These are phyloP conservation scores for Caenorhabditis brenneri DNA, from an alignment of 1,140 invertebrate genomes.

Conservation along the genomic window DNA sequence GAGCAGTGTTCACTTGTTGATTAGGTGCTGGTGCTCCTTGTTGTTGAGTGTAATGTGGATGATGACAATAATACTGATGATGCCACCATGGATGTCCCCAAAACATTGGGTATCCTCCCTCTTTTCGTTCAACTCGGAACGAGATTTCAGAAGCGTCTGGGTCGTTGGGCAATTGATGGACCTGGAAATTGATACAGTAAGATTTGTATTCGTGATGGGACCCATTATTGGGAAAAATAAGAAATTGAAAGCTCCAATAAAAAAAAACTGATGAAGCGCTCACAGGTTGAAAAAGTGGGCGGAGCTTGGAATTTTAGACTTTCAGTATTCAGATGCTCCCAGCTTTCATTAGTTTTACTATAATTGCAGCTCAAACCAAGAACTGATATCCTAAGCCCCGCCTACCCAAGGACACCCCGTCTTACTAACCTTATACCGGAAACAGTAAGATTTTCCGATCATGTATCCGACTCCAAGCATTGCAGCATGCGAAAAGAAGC, in stretches of 20 bases:
- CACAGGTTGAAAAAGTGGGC: no score
- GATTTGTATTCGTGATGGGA: no score
- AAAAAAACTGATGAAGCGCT: no score
- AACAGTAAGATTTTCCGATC: constrained; percentile 25
- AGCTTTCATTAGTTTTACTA: no score
- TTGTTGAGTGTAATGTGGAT: neutral
- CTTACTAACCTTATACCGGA: constrained; percentile 15
- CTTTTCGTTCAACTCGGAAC: constrained; percentile 2
- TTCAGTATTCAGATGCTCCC: no score
- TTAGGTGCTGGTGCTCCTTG: neutral
- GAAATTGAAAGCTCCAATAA: no score
- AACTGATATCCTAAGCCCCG: no score
- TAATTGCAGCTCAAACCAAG: no score
- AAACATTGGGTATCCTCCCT: neutral
- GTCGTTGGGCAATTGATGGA: neutral
- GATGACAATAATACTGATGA: neutral
- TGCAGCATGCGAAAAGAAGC: constrained; percentile 24
- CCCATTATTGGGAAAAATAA: no score
- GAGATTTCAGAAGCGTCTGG: constrained; percentile 20
- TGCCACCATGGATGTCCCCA: constrained; percentile 13
- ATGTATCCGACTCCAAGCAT: constrained; percentile 11
- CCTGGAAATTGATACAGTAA: neutral
- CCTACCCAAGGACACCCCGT: no score
- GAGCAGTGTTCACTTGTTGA: neutral
- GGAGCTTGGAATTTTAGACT: no score